phyloP scores from a whole-genome alignment of 1,140 invertebrate species.

The Atopsyche davidsoni region DNA sequence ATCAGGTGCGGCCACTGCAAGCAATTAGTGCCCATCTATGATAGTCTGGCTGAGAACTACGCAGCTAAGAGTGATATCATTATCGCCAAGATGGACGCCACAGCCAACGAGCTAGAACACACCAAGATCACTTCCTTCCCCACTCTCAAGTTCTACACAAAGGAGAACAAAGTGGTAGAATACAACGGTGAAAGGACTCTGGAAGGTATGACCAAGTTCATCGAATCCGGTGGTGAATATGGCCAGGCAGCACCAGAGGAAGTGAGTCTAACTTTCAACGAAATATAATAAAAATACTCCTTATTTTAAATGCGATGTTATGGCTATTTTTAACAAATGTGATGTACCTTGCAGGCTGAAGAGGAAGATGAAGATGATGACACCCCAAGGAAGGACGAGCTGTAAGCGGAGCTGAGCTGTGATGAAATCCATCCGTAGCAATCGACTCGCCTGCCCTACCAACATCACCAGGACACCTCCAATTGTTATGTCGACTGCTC shows the following conservation, averaged over 20 bases:
- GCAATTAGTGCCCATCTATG: conserved; percentile 93
- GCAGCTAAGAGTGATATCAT: conserved; percentile 78
- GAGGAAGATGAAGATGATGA: conserved; percentile 63
- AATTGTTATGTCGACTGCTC: no score
- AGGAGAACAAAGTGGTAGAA: conserved; percentile 90
- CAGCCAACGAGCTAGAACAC: conserved; percentile 93
- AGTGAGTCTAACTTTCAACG: conserved; percentile 41
- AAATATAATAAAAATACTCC: neutral
- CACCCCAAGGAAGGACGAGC: conserved; percentile 59
- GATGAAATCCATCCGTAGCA: no score
- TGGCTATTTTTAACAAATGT: neutral
- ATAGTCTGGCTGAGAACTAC: conserved; percentile 72
- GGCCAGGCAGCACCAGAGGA: conserved; percentile 58
- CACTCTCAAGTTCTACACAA: conserved; percentile 93
- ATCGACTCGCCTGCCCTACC: no score
- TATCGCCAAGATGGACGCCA: conserved; percentile 98
- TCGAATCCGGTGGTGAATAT: conserved; percentile 71
- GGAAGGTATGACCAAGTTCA: conserved; percentile 87
- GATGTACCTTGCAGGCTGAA: conserved; percentile 41
- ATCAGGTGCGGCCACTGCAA: conserved; percentile 87
- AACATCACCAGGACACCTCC: neutral
- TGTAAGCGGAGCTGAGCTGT: conserved; percentile 45
- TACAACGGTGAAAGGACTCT: conserved; percentile 94
- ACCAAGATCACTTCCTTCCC: conserved; percentile 94
- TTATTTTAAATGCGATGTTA: neutral